Percentiles rank a stretch among this genome's conserved stretches.
phyloP scores from a whole-genome alignment of 1,140 invertebrate species.

The Sipha flava region DNA sequence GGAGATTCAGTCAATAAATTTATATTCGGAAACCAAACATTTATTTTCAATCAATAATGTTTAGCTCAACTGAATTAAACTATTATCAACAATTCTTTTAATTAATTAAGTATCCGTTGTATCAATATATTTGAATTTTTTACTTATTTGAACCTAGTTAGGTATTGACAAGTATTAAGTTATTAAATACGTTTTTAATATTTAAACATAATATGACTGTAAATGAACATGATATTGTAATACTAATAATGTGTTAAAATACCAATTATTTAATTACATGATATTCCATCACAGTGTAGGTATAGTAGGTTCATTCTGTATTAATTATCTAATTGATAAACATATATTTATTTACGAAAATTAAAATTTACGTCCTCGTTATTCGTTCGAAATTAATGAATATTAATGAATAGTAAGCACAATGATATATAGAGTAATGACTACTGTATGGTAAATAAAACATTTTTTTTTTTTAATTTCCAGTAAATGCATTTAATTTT shows the following conservation, averaged over 20 bases:
- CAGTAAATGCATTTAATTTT: background rate
- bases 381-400: background rate
- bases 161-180: no score
- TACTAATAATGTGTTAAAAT: background rate
- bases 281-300: no score
- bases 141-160: no score
- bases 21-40: no score
- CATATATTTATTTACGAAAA: background rate
- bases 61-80: no score
- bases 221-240: background rate
- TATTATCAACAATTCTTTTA: no score
- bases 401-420: background rate
- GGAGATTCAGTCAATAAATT: no score
- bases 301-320: background rate
- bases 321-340: background rate
- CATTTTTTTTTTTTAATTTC: background rate
- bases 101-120: no score
- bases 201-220: no score
- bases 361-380: background rate
- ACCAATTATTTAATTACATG: background rate
- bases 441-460: background rate
- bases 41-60: no score
- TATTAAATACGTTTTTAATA: no score
- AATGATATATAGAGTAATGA: background rate
- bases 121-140: no score